A percentile compares a stretch with the other conserved stretches of the same genome.
These are phyloP conservation scores for Clivina fossor DNA, from an alignment of 2,888 invertebrate species.

Conservation along the genomic window DNA sequence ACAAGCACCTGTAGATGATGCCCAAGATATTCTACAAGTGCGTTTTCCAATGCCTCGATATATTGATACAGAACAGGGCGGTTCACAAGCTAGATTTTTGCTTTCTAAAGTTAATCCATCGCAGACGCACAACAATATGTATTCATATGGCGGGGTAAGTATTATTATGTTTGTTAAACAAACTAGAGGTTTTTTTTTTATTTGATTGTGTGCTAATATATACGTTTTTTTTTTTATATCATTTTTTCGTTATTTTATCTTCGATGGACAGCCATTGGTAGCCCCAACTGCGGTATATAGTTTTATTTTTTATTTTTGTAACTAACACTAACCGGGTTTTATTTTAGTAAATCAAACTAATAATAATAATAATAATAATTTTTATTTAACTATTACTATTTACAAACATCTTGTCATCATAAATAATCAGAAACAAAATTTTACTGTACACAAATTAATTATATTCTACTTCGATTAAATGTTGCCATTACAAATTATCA, in stretches of 20 bases:
- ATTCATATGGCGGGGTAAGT: constrained; percentile 90
- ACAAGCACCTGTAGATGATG: constrained; percentile 95
- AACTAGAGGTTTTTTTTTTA: constrained; percentile 46
- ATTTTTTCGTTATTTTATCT: constrained; percentile 40
- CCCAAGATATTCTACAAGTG: constrained; percentile 92
- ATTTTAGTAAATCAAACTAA: too few relatives aligned
- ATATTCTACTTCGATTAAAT: too few relatives aligned
- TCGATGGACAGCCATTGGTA: constrained; percentile 58
- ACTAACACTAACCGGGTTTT: too few relatives aligned
- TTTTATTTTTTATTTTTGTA: not conserved
- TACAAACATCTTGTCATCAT: too few relatives aligned
- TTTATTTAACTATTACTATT: too few relatives aligned
- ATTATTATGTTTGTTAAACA: constrained; percentile 43
- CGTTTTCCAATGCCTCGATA: constrained; percentile 99
- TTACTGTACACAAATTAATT: too few relatives aligned
- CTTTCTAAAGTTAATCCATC: constrained; percentile 99
- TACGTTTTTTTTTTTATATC: constrained; percentile 41
- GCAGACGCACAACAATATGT: constrained; percentile 99
- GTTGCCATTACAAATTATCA: too few relatives aligned
- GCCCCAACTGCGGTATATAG: constrained; percentile 65
- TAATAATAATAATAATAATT: too few relatives aligned
- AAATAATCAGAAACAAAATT: too few relatives aligned
- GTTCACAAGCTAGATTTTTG: constrained; percentile 97
- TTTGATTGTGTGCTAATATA: constrained; percentile 58
- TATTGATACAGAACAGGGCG: constrained; percentile 99